Evolutionary conservation across 2,797 vertebrate genomes (phyloP), one percentile per base, ranked within the genome.

Genomic region (Glyptemys insculpta): DNA sequence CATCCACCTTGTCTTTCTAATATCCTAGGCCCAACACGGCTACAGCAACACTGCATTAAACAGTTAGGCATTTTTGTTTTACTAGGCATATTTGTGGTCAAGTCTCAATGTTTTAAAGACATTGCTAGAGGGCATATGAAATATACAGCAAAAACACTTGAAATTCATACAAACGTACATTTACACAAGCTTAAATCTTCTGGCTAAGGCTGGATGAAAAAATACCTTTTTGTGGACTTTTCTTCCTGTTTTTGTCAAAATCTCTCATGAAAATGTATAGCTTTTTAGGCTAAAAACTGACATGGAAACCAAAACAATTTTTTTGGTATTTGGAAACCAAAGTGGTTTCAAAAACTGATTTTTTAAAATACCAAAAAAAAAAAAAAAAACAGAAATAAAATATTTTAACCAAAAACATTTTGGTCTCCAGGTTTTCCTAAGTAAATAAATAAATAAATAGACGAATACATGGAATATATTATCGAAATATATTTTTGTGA

Each of bases 241-340:
- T 12, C 27, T 31, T 12, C 11, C n/a, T 0, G 0, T 9, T 8
- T 9, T 37, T 72, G 2, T 18, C 6, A 12, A 49, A 31, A 78
- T 49, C 44, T 49, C 27, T 31, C 27, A 49, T 9, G 15, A 49
- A 49, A 78, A 78, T 47, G 59, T 31, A 29, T 31, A 12, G 29
- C 16, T 29, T 5, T 78, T 78, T 49, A 31, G 23, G 44, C 23
- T 44, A 49, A 47, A 78, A 47, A 78, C 27, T 78, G 74, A 78
- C 44, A 27, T 29, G 27, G 44, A 78, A 78, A 49, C 25, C 74
- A 31, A 78, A 78, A 49, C 44, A 49, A 49, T 15, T 29, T n/a
- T 4, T 74, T 74, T 27, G 21, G 23, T 44, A 12, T 44, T 44
- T 49, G 27, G 14, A 78, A 49, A 49, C 6, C 27, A 31, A 47